Evolutionary conservation across 2,888 invertebrate species (phyloP).

Genomic region (Lithophane semibrunnea): DNA sequence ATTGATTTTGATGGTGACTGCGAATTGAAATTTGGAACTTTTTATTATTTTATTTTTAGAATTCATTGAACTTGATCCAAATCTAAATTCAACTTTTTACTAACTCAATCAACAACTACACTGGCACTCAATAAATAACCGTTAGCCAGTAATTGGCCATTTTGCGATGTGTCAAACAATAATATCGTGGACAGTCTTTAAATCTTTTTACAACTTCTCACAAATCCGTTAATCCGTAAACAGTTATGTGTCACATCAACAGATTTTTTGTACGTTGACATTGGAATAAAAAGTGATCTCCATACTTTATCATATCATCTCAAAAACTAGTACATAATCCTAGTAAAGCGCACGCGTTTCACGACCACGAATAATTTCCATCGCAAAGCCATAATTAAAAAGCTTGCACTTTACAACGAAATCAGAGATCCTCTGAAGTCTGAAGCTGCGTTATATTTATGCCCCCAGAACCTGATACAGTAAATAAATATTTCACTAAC

Average conservation of each 20-base stretch:
- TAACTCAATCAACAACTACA: constrained; percentile 30
- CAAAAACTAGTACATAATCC: not conserved
- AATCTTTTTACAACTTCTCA: constrained; percentile 36
- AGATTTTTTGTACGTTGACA: constrained; percentile 28
- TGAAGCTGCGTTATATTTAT: constrained; percentile 76
- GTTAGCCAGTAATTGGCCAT: constrained; percentile 53
- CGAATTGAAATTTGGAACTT: not conserved
- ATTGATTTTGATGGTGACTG: not conserved
- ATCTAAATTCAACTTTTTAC: constrained; percentile 47
- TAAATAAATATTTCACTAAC: constrained; percentile 87
- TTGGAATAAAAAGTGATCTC: constrained; percentile 11
- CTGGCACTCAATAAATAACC: constrained; percentile 44
- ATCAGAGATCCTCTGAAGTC: constrained; percentile 74
- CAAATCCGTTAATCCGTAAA: constrained; percentile 52
- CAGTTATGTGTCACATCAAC: constrained; percentile 57
- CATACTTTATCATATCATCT: constrained; percentile 42
- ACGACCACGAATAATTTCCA: constrained; percentile 52
- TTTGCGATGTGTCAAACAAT: constrained; percentile 48
- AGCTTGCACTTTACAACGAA: constrained; percentile 73
- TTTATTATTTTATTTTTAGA: not conserved
- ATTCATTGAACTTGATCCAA: constrained; percentile 29
- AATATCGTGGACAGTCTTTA: constrained; percentile 39
- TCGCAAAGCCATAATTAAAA: constrained; percentile 76
- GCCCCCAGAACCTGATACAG: constrained; percentile 84
- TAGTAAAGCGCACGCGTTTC: constrained; percentile 30